Conservation (phyloP, 2,888 invertebrate species). For the Patella caerulea region DNA sequence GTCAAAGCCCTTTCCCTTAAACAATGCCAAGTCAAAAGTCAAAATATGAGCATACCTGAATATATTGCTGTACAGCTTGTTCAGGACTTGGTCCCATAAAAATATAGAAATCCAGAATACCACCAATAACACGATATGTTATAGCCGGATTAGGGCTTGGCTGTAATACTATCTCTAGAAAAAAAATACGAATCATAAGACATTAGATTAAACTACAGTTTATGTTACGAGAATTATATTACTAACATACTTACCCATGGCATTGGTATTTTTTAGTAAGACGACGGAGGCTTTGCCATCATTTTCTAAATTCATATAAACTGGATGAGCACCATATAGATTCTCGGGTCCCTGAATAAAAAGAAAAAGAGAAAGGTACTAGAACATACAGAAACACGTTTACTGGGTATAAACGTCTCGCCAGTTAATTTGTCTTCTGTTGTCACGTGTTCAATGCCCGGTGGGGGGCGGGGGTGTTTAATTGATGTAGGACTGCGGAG, state of each 20-base stretch:
- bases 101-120: constrained; percentile 84
- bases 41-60: constrained; percentile 73
- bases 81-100: constrained; percentile 82
- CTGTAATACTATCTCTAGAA: constrained; percentile 80
- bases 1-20: too few relatives aligned
- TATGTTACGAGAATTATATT: too few relatives aligned
- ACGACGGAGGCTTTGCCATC: constrained; percentile 78
- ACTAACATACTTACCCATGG: constrained; percentile 73
- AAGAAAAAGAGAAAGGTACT: not conserved
- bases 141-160: constrained; percentile 85
- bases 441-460: too few relatives aligned
- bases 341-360: constrained; percentile 71
- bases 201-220: too few relatives aligned
- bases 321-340: constrained; percentile 87
- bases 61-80: constrained; percentile 71
- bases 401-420: too few relatives aligned
- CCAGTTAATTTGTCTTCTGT: too few relatives aligned
- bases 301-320: constrained; percentile 82
- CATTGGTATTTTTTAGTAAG: constrained; percentile 78
- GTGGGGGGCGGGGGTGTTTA: too few relatives aligned
- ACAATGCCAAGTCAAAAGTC: too few relatives aligned
- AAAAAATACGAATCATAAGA: not conserved
- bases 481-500: too few relatives aligned
- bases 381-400: too few relatives aligned
- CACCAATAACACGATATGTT: constrained; percentile 86